A percentile compares a stretch with the other conserved stretches of the same genome.
These are phyloP conservation scores for Saguinus imperator DNA, from an alignment of 2,113 vertebrate genomes.

Conservation along the genomic window DNA sequence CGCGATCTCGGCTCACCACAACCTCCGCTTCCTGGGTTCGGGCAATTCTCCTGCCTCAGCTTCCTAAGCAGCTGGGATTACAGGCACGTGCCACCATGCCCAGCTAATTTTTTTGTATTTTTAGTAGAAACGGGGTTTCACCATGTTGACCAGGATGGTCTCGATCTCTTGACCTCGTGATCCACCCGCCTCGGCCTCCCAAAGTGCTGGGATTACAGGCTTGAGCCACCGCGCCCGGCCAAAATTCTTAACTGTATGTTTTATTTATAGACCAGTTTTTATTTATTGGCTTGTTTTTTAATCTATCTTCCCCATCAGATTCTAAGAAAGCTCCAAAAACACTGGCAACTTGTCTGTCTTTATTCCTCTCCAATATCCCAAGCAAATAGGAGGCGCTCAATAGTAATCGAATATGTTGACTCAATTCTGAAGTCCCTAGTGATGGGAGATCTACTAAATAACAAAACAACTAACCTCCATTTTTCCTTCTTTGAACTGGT, in stretches of 20 bases:
- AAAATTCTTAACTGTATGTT: background rate
- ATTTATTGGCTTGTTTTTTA: background rate
- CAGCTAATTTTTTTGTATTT: no score
- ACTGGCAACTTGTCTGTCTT: background rate
- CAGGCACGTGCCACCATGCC: no score
- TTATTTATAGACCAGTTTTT: background rate
- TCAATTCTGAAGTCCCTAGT: background rate
- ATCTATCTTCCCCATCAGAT: background rate
- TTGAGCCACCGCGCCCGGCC: no score
- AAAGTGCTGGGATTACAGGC: no score
- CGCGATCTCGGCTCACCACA: no score
- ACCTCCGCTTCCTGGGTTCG: no score
- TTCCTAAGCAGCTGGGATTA: no score
- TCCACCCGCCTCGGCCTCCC: no score
- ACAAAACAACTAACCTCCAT: background rate
- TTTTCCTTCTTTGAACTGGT: background rate
- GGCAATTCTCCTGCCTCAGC: no score
- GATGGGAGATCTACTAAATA: background rate
- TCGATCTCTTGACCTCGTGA: no score
- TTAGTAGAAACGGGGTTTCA: no score
- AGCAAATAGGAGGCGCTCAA: background rate
- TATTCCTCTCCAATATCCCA: background rate
- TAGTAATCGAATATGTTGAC: background rate
- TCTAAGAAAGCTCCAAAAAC: background rate
- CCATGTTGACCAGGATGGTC: no score